Evolutionary conservation across 2,888 invertebrate genomes (phyloP), one percentile per base, ranked within the genome.

Genomic region (Seira ritae): DNA sequence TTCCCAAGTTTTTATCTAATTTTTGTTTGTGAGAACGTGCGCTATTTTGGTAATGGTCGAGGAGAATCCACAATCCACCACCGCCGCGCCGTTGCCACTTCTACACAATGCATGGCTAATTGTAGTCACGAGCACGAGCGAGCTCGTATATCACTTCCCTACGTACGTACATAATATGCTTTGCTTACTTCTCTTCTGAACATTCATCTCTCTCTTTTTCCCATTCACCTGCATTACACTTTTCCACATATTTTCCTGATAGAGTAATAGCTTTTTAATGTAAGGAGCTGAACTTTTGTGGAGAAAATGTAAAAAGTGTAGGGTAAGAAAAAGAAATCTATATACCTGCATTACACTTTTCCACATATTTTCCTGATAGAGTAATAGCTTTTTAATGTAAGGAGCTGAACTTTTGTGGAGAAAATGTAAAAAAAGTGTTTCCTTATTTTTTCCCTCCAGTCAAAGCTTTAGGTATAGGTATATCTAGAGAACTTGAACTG

Each of bases 71-170:
- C n/a, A n/a, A n/a, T n/a, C 50, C 50, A 50, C 15, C 50, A 31
- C 31, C 8, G 8, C 31, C 8, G 2, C 50, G 8, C 31, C 8
- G 8, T 8, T 31, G 2, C 31, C 31, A 50, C 50, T 50, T n/a
- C 50, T n/a, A 50, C 72, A 50, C 79, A 72, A 67, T 79, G 72
- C 72, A 79, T 71, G 37, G 80, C 73, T 80, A 80, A 80, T 80
- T 80, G 69, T 80, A 69, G 80, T 80, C 80, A 80, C 80, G 80
- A 80, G 79, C 55, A 60, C 65, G 19, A 31, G 31, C 50, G 50
- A 50, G 50, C 69, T 67, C 71, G 79, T 73, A 68, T 60, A 71
- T 66, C 24, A 71, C 22, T 66, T 60, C n/a, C 31, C 60, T 42
- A 55, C 46, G 42, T 66, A 2, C 24, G 24, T 12, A 24, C 19